phyloP scores from a whole-genome alignment of 2,888 invertebrate species.

The Rhamphomyia laevipes region DNA sequence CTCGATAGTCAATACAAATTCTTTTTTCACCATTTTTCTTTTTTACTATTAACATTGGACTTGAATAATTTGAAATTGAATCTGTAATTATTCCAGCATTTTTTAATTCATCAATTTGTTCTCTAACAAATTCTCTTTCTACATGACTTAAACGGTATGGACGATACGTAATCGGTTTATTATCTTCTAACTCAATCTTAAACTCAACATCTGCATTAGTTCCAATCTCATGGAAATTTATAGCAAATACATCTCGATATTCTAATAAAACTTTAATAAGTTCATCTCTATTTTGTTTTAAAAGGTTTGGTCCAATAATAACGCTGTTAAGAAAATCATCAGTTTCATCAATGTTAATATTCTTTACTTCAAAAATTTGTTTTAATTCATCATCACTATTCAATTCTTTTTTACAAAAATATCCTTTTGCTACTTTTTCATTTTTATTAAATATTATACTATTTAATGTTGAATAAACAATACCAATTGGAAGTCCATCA shows the following conservation, averaged over 20 bases:
- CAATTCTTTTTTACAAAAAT: too few species aligned
- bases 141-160: constrained; percentile 8
- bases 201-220: constrained; percentile 8
- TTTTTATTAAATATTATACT: too few species aligned
- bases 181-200: too few species aligned
- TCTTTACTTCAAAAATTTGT: neutral
- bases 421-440: too few species aligned
- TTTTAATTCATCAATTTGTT: constrained; percentile 10
- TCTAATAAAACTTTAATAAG: constrained; percentile 7
- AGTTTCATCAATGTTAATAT: constrained; percentile 6
- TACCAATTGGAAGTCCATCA: too few species aligned
- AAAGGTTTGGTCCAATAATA: neutral
- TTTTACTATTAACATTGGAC: constrained; percentile 17
- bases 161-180: too few species aligned
- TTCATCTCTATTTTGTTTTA: constrained; percentile 1
- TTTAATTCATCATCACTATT: too few species aligned
- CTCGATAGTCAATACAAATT: constrained; percentile 22
- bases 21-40: constrained; percentile 21
- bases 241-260: constrained; percentile 9
- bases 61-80: constrained; percentile 13
- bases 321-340: neutral
- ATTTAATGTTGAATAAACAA: too few species aligned
- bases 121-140: constrained; percentile 9
- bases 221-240: constrained; percentile 10
- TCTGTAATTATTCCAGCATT: constrained; percentile 11